Evolutionary conservation across 2,113 vertebrate genomes (phyloP), one percentile per base, ranked within the genome.

Genomic region (Ranitomeya variabilis): DNA sequence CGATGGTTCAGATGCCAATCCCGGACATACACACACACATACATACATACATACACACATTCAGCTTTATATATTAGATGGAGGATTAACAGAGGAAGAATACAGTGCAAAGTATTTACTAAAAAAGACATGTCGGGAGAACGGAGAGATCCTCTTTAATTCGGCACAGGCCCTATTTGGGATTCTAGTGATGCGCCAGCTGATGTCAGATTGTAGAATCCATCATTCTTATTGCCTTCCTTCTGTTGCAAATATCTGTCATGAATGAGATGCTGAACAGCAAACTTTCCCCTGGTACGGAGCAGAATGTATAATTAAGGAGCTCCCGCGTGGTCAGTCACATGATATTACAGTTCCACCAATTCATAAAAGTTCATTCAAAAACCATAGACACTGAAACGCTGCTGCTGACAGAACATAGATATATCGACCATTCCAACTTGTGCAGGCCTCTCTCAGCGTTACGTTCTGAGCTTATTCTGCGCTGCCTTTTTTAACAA

Each of bases 291-390:
- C 16, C 71, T 51, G 37, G 7, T 9, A 19, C 55, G 59, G 78
- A 31, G 55, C n/a, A 80, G 78, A 57, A 80, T 80, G 78, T 55
- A 78, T 31, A 80, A 80, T 57, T 26, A 4, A 80, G 31, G 55
- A 59, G n/a, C 18, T 79, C n/a, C n/a, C 26, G 54, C 60, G 60
- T 8, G 13, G n/a, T 14, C 78, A 31, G 19, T 80, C 54, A 80
- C 78, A 60, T 80, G 55, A 80, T 57, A 59, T 80, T 55, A 57
- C 54, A 31, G 23, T 59, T 23, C 23, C 2, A 21, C 12, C 9
- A 1, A 54, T 60, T 60, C 78, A 80, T 80, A 26, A 80, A 78
- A 80, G 2, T 16, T 55, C 1, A 10, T 23, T 26, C 59, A 14
- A 80, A 26, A 60, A 59, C 54, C 76, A 7, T 2, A 76, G 51